Evolutionary conservation across 2,797 vertebrate genomes (phyloP), one percentile per base, ranked within the genome.

Genomic region (Pseudochaenichthys georgianus): DNA sequence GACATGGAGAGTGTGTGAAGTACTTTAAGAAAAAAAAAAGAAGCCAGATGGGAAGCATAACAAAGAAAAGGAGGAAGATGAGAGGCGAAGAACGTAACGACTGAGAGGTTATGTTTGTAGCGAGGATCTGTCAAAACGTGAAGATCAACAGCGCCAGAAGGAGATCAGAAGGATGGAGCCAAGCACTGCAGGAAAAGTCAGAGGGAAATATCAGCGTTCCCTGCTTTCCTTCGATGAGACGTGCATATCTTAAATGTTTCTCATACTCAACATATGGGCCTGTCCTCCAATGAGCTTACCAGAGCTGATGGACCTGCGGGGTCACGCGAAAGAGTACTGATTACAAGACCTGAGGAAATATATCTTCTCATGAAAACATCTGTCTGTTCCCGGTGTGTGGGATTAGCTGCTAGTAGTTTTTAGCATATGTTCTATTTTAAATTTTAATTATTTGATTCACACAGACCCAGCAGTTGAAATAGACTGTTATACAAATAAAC

Each of bases 41-140:
- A 9, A 81, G 72, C 73, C 88, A 88, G 81, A 92, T 89, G 81
- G 89, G 83, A 88, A 86, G 81, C 69, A 84, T 86, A 92, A 89
- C 87, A 91, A 88, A 87, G 84, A 53, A 76, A 84, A 77, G 71
- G 64, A 84, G 70, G 84, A 88, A 88, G 88, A 92, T 73, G 72
- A 88, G 83, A 89, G 86, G 80, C 66, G 51, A 83, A 74, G 78
- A 85, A 82, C 41, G 72, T 46, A 80, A 78, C 81, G 89, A 76
- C 73, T 62, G 87, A 87, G 87, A 88, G 78, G 88, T 86, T 87
- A 78, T 85, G 78, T 79, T 88, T 84, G 86, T 89, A 86, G 90
- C 73, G 53, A 83, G 87, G 86, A 89, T 90, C 83, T 85, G 84
- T 88, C 73, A 83, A 70, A 77, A 75, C 19, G 59, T 43, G 65